These are phyloP conservation scores for Sciurus vulgaris DNA, from an alignment of 2,797 vertebrate species.

Conservation along the genomic window DNA sequence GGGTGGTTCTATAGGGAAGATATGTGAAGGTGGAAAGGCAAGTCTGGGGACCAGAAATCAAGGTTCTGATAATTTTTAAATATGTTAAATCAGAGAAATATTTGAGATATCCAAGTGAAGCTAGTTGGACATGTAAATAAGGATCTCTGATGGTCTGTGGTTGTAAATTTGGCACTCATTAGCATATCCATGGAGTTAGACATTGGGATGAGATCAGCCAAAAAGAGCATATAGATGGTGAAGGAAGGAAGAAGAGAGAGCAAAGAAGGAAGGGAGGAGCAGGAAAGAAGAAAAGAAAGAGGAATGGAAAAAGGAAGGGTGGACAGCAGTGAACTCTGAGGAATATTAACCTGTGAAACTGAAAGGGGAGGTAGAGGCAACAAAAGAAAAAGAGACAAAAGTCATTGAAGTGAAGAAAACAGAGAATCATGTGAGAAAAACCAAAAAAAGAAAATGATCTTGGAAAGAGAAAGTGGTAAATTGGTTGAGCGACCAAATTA, in stretches of 20 bases:
- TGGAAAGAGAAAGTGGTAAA: background rate
- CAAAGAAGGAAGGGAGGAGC: background rate
- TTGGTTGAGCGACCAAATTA: background rate
- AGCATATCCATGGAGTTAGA: background rate
- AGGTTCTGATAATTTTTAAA: background rate
- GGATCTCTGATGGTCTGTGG: background rate
- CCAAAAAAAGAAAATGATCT: background rate
- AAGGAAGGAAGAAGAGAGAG: background rate
- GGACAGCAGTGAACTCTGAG: background rate
- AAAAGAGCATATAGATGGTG: background rate
- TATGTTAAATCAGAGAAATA: conserved; percentile 20
- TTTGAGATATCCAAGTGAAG: background rate
- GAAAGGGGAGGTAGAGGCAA: background rate
- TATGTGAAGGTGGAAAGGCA: background rate
- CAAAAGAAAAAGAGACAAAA: background rate
- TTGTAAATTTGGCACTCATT: conserved; percentile 14
- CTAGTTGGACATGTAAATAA: conserved; percentile 1
- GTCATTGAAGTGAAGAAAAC: background rate
- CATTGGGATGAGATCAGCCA: background rate
- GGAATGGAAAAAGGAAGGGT: background rate
- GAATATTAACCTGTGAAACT: background rate
- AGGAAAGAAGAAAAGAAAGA: background rate
- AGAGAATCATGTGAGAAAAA: background rate
- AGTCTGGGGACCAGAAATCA: background rate
- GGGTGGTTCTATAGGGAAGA: background rate